These are phyloP conservation scores for Chrysaora quinquecirrha DNA, from an alignment of 30 jellyfish, hydroid and myxozoan genomes.

Conservation along the genomic window DNA sequence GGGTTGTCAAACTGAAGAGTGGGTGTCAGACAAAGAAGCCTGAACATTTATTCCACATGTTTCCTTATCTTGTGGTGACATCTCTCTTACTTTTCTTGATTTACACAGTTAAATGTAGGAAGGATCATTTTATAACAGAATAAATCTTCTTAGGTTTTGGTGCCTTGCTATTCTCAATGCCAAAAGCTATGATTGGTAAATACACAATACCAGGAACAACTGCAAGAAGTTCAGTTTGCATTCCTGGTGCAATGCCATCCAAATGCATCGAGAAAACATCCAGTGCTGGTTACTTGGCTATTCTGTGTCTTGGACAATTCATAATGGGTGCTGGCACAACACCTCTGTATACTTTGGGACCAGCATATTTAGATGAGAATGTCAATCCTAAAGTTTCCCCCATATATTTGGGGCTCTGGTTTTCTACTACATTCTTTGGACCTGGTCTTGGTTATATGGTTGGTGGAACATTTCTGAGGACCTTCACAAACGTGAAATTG, in stretches of 20 bases:
- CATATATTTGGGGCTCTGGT: conserved; percentile 88
- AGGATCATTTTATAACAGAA: too few species aligned
- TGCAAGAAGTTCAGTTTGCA: conserved; percentile 13
- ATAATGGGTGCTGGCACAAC: conserved; percentile 97
- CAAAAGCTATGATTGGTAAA: conserved; percentile 77
- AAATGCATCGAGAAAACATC: background rate
- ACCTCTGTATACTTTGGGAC: conserved; percentile 90
- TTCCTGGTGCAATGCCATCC: background rate
- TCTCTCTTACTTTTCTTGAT: too few species aligned
- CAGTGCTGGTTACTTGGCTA: conserved; percentile 1
- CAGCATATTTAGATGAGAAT: conserved; percentile 88
- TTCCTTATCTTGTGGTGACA: too few species aligned
- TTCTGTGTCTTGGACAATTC: conserved; percentile 66
- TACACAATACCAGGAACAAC: conserved; percentile 56
- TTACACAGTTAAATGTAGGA: too few species aligned
- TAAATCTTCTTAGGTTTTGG: conserved; percentile 87
- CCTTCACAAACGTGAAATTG: conserved; percentile 49
- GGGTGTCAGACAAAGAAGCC: too few species aligned
- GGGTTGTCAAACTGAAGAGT: too few species aligned
- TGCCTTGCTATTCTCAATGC: conserved; percentile 78
- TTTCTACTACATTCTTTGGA: conserved; percentile 86
- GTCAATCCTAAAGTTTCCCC: conserved; percentile 93
- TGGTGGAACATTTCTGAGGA: conserved; percentile 77
- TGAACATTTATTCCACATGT: too few species aligned
- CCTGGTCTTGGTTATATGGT: conserved; percentile 89